Base-by-base conservation (phyloP, 2,888 invertebrate genomes). In the Eupeodes latifasciatus region DNA sequence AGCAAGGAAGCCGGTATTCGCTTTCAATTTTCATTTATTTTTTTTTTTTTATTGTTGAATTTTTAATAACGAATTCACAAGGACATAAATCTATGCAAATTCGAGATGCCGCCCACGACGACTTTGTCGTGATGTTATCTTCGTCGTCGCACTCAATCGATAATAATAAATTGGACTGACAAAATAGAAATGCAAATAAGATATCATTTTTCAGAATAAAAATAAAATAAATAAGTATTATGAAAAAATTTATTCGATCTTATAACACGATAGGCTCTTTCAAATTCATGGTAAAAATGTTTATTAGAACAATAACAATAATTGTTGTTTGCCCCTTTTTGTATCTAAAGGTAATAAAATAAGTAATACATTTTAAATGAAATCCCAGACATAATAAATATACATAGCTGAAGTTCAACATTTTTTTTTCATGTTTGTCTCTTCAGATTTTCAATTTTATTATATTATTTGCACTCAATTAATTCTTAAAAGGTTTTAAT, bases 21-120 rank as follows among this genome's bases (percentile, higher is more conserved):
- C 66, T 47, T 61, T 66, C 47, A n/a, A 77, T 77, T 76, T 51
- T 51, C 34, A 51, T 57, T 9, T 11, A 19, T n/a, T 44, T 76
- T 66, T 40, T 40, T 75, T 62, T 75, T 77, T 51, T 57, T 62
- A 44, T 19, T 57, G 16, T 69, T 57, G 74, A 78, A 67, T 62
- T 75, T 75, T 80, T 80, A 75, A 80, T 84, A 84, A 69, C 62
- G 27, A 84, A 62, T 80, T 64, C 64, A 72, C 61, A 78, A 74
- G 77, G 67, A 81, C 61, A 77, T 62, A 57, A 81, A 76, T 77
- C 71, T 59, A 53, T 61, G 59, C 53, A 71, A 51, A 69, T 40
- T 34, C 44, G 47, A 47, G 53, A 16, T 40, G 40, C 16, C 64
- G 11, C 51, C 40, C 0, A 7, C 40, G 2, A 6, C 36, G 5